Base-by-base conservation (phyloP, 2,888 invertebrate genomes). In the Melanophora roralis region DNA sequence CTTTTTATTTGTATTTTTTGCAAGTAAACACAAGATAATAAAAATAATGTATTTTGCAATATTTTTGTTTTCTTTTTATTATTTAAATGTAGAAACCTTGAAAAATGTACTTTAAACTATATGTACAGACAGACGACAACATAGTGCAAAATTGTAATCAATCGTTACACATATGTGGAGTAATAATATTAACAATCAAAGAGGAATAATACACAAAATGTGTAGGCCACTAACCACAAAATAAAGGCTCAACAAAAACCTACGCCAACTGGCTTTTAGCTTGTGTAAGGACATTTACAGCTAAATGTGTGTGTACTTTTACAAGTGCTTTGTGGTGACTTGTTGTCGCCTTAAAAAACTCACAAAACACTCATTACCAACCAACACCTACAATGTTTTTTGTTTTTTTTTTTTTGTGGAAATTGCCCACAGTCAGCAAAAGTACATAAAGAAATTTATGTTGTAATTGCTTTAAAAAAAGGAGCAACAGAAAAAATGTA, bases 61-160 rank as follows among this genome's bases (percentile, higher is more conserved):
- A n/a, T n/a, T n/a, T n/a, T n/a, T n/a, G n/a, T n/a, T n/a, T n/a
- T n/a, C n/a, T n/a, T n/a, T n/a, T n/a, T n/a, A n/a, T n/a, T n/a
- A n/a, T n/a, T n/a, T n/a, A n/a, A n/a, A n/a, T n/a, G n/a, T n/a
- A n/a, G n/a, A n/a, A n/a, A n/a, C n/a, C n/a, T n/a, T n/a, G n/a
- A n/a, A n/a, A n/a, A n/a, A n/a, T n/a, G n/a, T n/a, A n/a, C n/a
- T n/a, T n/a, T n/a, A n/a, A n/a, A n/a, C n/a, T n/a, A n/a, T n/a
- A n/a, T n/a, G n/a, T 27, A 27, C 27, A 27, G 3, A 5, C 6
- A 27, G 3, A 27, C 27, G 27, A 51, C 5, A n/a, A 43, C 40
- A 69, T 43, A 73, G 36, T 73, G 47, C 73, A 74, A 67, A 62
- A 74, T 60, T 34, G 14, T 59, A n/a, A 74, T 74, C 67, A 67